Percentiles rank a stretch among this genome's conserved stretches.
Evolutionary conservation across 2,113 vertebrate genomes (phyloP).

Genomic region (Lathamus discolor): DNA sequence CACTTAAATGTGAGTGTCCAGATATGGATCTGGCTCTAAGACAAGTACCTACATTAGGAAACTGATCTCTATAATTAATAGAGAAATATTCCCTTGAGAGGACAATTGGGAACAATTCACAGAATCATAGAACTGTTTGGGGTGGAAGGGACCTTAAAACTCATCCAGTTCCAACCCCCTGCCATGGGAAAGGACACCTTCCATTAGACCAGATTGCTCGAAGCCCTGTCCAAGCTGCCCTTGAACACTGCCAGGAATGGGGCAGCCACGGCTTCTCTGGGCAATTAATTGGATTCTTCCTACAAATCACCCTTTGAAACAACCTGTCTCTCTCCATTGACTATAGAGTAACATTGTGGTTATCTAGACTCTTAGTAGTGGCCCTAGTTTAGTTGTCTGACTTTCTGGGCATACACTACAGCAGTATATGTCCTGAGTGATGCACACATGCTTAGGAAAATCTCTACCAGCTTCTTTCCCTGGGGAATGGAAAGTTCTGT

Average conservation of each 20-base stretch:
- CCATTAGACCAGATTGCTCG: background rate
- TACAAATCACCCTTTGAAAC: background rate
- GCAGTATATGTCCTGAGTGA: background rate
- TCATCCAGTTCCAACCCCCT: background rate
- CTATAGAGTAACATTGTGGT: no score
- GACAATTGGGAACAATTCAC: background rate
- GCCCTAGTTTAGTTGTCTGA: background rate
- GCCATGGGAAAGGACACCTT: background rate
- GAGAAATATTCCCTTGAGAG: background rate
- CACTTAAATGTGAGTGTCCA: background rate
- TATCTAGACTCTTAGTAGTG: background rate
- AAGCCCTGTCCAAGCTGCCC: background rate
- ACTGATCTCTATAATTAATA: background rate
- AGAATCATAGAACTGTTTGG: background rate
- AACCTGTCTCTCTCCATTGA: background rate
- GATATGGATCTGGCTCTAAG: background rate
- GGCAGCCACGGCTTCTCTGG: background rate
- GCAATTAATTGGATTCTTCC: background rate
- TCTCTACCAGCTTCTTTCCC: background rate
- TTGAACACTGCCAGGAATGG: background rate
- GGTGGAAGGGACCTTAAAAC: background rate
- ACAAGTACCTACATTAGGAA: background rate
- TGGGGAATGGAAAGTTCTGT: constrained; percentile 1
- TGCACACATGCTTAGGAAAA: background rate
- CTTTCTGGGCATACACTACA: background rate